Evolutionary conservation across 2,113 vertebrate species (phyloP).

Genomic region (Tricholaema leucomelas): DNA sequence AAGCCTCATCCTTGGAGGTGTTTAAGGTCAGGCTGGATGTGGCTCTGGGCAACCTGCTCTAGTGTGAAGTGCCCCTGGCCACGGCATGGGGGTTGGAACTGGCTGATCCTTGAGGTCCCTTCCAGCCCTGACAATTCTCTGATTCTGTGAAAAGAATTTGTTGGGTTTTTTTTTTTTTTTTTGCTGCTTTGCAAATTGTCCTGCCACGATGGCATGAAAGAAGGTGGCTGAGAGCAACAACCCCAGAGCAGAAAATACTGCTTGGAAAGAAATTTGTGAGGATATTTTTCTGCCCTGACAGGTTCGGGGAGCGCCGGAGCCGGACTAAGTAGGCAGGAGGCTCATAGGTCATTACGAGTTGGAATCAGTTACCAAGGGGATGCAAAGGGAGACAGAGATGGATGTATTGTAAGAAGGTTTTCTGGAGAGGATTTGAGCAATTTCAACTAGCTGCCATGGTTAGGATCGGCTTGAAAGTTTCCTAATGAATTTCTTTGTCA

Average conservation of each 20-base stretch:
- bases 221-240: background rate
- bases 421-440: constrained; percentile 43
- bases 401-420: constrained; percentile 40
- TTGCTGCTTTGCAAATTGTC: background rate
- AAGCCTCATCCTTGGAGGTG: too few relatives aligned
- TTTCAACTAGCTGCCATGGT: constrained; percentile 35
- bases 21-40: too few relatives aligned
- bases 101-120: too few relatives aligned
- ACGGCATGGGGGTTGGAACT: too few relatives aligned
- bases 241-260: background rate
- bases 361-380: background rate
- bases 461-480: constrained; percentile 39
- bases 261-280: constrained; percentile 6
- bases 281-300: background rate
- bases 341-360: constrained; percentile 8
- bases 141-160: too few relatives aligned
- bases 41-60: too few relatives aligned
- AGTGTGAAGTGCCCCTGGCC: too few relatives aligned
- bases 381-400: background rate
- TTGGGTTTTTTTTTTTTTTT: background rate
- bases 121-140: too few relatives aligned
- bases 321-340: background rate
- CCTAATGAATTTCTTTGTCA: constrained; percentile 62
- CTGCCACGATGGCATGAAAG: background rate
- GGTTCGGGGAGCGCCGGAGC: background rate